Conservation (phyloP, 2,113 vertebrate species). For the Perognathus longimembris region DNA sequence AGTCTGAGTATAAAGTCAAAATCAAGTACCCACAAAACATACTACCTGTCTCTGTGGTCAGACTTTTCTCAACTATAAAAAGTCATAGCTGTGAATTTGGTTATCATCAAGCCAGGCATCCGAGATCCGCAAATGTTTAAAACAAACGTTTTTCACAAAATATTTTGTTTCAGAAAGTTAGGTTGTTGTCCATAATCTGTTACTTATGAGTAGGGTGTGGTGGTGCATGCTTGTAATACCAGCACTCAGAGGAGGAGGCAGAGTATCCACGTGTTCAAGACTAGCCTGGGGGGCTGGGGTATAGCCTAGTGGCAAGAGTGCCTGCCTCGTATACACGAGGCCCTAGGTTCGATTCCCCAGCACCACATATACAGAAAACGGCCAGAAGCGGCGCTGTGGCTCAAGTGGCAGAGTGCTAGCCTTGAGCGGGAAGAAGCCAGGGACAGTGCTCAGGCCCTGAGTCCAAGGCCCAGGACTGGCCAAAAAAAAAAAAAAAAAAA, state of each 20-base stretch:
- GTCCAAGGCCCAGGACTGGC: no score
- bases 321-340: no score
- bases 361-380: no score
- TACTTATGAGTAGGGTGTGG: not conserved
- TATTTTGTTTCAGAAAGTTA: conserved; percentile 15
- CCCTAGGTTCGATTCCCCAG: no score
- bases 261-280: not conserved
- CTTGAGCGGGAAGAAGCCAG: no score
- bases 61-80: not conserved
- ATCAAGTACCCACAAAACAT: not conserved
- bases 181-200: not conserved
- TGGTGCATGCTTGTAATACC: not conserved
- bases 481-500: no score
- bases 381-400: no score
- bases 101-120: not conserved
- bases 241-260: not conserved
- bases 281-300: no score
- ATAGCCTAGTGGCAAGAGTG: no score
- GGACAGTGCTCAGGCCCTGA: no score
- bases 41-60: not conserved
- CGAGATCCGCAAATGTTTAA: not conserved
- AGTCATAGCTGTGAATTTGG: not conserved
- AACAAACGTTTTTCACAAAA: not conserved
- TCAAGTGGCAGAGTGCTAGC: no score
- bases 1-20: not conserved